phyloP scores from a whole-genome alignment of 2,113 vertebrate genomes.

The Aplodontia rufa region DNA sequence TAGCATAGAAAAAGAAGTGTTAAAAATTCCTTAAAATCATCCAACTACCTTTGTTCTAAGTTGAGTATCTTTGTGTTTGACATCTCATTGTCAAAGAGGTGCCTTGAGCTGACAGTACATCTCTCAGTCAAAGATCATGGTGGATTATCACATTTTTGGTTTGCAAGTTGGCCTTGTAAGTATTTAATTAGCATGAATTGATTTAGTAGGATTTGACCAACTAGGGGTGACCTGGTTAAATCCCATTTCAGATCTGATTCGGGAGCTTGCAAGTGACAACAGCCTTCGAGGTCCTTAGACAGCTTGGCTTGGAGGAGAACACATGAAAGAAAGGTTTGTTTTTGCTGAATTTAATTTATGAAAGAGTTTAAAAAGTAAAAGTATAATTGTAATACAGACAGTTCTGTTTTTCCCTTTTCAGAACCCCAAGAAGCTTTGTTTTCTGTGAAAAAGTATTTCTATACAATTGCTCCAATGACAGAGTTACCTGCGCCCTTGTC shows the following conservation, averaged over 20 bases:
- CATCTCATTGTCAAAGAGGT: background rate
- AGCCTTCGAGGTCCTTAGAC: background rate
- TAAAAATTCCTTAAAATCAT: constrained; percentile 20
- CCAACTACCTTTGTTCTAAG: too few relatives aligned
- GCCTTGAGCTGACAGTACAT: background rate
- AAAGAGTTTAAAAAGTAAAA: constrained; percentile 15
- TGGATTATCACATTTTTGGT: constrained; percentile 34
- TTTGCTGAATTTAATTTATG: constrained; percentile 52
- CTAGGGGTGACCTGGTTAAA: constrained; percentile 49
- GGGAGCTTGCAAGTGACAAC: constrained; percentile 20
- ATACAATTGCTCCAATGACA: constrained; percentile 85
- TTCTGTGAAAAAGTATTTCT: constrained; percentile 74
- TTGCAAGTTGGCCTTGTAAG: constrained; percentile 20
- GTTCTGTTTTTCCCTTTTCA: constrained; percentile 77
- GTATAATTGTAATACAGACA: constrained; percentile 38
- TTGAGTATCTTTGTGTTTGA: constrained; percentile 28
- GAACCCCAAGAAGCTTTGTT: constrained; percentile 77
- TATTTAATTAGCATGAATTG: constrained; percentile 23
- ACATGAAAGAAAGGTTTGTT: constrained; percentile 72
- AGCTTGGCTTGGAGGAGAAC: constrained; percentile 55
- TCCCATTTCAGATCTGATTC: constrained; percentile 59
- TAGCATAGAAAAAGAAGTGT: constrained; percentile 8
- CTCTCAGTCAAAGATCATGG: background rate
- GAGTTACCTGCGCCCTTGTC: constrained; percentile 88
- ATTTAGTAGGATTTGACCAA: constrained; percentile 41